These are phyloP conservation scores for Drosophila tripunctata DNA, from an alignment of 2,888 invertebrate genomes.

Conservation along the genomic window DNA sequence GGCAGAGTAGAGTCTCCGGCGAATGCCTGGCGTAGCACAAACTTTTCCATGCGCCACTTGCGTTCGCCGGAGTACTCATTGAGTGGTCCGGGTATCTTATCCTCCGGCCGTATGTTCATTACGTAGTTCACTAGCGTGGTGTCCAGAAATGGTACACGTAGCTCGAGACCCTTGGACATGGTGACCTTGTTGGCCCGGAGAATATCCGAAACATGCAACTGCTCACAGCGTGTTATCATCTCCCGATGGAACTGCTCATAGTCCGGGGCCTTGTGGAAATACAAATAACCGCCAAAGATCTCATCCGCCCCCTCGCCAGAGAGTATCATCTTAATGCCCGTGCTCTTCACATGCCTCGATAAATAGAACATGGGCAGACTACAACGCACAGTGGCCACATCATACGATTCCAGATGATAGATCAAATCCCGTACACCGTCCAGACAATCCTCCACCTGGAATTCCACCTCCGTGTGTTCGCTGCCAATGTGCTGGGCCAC, in stretches of 20 bases:
- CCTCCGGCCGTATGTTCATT: constrained; percentile 88
- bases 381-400: constrained; percentile 80
- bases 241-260: constrained; percentile 89
- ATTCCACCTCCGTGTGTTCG: constrained; percentile 94
- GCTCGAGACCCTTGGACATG: constrained; percentile 89
- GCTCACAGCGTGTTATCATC: constrained; percentile 87
- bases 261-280: constrained; percentile 94
- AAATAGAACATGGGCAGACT: constrained; percentile 89
- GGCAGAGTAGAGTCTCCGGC: constrained; percentile 89
- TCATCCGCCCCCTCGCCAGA: constrained; percentile 98
- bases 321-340: constrained; percentile 93
- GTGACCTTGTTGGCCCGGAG: constrained; percentile 91
- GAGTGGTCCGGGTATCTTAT: constrained; percentile 86
- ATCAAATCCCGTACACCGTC: constrained; percentile 91
- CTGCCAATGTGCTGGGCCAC: constrained; percentile 93
- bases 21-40: constrained; percentile 92
- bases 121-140: constrained; percentile 92
- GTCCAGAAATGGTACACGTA: constrained; percentile 94
- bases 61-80: constrained; percentile 58
- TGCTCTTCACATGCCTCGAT: constrained; percentile 91
- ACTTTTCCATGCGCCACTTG: constrained; percentile 88
- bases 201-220: constrained; percentile 92
- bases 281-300: constrained; percentile 96
- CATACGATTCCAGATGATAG: constrained; percentile 92
- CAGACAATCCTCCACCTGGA: constrained; percentile 90